Conservation (phyloP, 2,888 invertebrate genomes). For the Eugnorisma glareosa region DNA sequence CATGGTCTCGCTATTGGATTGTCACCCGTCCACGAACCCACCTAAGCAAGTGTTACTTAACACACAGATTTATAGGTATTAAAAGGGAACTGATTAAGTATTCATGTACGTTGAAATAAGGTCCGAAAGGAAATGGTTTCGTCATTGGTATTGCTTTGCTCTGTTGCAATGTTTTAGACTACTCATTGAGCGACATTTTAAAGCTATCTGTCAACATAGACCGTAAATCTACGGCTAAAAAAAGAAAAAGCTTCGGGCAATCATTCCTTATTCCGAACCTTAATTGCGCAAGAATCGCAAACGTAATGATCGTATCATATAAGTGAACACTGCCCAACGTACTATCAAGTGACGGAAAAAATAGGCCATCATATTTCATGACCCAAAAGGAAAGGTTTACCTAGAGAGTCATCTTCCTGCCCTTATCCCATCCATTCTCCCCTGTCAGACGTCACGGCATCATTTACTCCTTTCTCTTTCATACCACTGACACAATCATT, state of each 20-base stretch:
- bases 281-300: background rate
- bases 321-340: background rate
- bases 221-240: background rate
- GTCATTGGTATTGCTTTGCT: slow-evolving; percentile 19
- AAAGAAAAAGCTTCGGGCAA: background rate
- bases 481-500: too few species aligned
- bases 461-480: too few species aligned
- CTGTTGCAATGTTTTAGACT: slow-evolving; percentile 32
- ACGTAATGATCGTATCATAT: background rate
- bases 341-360: background rate
- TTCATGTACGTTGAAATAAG: slow-evolving; percentile 24
- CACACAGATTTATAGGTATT: slow-evolving; percentile 2
- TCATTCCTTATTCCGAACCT: background rate
- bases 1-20: background rate
- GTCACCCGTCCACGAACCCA: background rate
- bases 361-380: background rate
- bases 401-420: too few species aligned
- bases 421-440: too few species aligned
- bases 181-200: background rate
- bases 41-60: background rate
- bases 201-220: slow-evolving; percentile 5
- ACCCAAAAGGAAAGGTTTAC: background rate
- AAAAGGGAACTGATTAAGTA: slow-evolving; percentile 19
- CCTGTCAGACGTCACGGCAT: too few species aligned
- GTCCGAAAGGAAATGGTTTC: slow-evolving; percentile 30